phyloP scores from a whole-genome alignment of 2,113 vertebrate species.

The Myotis davidii region DNA sequence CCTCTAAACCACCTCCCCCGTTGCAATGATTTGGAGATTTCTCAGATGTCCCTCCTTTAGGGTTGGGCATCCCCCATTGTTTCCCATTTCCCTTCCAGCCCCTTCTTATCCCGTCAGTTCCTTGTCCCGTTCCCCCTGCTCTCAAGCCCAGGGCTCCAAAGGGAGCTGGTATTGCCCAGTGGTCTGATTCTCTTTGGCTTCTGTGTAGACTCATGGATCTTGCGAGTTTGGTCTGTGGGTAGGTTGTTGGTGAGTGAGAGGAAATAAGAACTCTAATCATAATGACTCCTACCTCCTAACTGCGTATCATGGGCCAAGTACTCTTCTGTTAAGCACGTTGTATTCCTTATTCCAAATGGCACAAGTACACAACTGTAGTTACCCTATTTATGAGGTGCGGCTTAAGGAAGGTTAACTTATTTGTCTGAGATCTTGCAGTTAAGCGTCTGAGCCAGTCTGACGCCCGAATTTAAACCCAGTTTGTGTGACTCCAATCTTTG shows the following conservation, averaged over 20 bases:
- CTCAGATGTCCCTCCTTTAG: neutral
- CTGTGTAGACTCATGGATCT: neutral
- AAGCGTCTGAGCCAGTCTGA: neutral
- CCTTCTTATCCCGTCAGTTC: accelerated
- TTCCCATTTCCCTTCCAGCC: neutral
- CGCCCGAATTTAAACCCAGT: neutral
- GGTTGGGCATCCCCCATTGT: neutral
- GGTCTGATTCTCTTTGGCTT: neutral
- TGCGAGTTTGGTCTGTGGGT: neutral
- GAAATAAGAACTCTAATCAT: neutral
- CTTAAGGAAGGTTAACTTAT: neutral
- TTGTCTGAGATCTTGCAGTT: neutral
- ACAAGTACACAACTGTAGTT: neutral
- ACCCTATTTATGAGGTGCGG: neutral
- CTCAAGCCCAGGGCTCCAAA: neutral
- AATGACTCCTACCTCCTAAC: neutral
- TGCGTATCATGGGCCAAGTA: neutral
- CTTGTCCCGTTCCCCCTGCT: neutral
- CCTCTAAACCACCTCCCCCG: neutral
- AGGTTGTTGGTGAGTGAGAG: neutral
- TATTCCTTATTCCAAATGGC: neutral
- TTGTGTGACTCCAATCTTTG: neutral
- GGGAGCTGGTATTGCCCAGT: neutral
- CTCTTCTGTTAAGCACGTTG: neutral
- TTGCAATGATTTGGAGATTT: neutral